Base-by-base conservation (phyloP, 2,888 invertebrate genomes). In the Ceriagrion tenellum region DNA sequence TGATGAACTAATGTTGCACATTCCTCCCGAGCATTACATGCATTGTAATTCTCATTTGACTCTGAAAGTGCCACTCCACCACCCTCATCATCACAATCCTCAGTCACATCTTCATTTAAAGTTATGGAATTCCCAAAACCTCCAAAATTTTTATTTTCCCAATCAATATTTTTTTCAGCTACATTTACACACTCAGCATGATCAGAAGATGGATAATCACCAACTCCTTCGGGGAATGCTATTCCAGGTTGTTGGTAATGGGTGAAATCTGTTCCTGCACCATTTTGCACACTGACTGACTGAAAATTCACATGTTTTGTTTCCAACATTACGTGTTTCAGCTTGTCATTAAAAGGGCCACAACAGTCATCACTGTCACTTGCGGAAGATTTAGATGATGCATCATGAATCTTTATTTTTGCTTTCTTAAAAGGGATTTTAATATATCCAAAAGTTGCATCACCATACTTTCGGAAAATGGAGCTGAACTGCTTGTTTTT, bases 341-440 rank as follows among this genome's bases (percentile, higher is more conserved):
- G 3, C 40, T 26, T 47, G 16, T 93, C 47, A 93, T 93, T 69
- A 10, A 69, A 26, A 16, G 35, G n/a, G 55, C 63, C 47, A 47
- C n/a, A 26, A n/a, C 63, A 47, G 13, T 93, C 93, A 16, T 69
- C 93, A 74, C 55, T 93, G 13, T 93, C 93, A 74, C 93, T 69
- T 16, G 69, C 69, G 26, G 69, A 93, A 18, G 63, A 69, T 26
- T 93, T 69, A 18, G 93, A 74, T 1, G 63, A 40, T 2, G 20
- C 20, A n/a, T 74, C 69, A 30, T 93, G 47, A 40, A 69, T 47
- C 55, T 93, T 93, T 6, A 16, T 69, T 69, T 69, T 93, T 12
- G 93, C 47, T 18, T 47, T 47, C 40, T 74, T 69, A 20, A 93
- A 69, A 47, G 93, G 69, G 69, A 35, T 74, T 93, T 93, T 47